phyloP scores from a whole-genome alignment of 2,888 invertebrate genomes.

The Vandiemenella viatica region DNA sequence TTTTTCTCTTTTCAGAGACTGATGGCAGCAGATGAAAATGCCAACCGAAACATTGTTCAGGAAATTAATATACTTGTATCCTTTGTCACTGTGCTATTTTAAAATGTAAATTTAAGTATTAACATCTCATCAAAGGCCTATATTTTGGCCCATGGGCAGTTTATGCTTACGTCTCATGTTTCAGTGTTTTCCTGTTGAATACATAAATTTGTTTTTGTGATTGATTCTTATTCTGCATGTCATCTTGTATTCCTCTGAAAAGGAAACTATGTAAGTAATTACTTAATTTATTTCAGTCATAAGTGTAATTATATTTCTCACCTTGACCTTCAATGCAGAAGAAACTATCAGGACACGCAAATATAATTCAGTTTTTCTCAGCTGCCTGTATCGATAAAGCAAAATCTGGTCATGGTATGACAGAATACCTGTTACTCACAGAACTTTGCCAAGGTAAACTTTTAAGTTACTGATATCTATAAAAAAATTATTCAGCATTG shows the following conservation, averaged over 20 bases:
- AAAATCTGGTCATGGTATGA: slow-evolving; percentile 63
- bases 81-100: too few species aligned
- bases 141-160: too few species aligned
- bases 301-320: background rate
- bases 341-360: slow-evolving; percentile 78
- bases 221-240: background rate
- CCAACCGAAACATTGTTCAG: slow-evolving; percentile 61
- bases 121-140: too few species aligned
- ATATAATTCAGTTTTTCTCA: slow-evolving; percentile 80
- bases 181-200: background rate
- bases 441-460: slow-evolving; percentile 73
- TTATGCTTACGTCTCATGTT: background rate
- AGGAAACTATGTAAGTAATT: background rate
- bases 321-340: slow-evolving; percentile 34
- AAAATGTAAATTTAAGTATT: background rate
- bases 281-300: background rate
- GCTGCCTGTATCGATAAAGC: slow-evolving; percentile 66
- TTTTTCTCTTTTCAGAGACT: slow-evolving; percentile 40
- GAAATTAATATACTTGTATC: slow-evolving; percentile 58
- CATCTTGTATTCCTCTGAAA: background rate
- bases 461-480: background rate
- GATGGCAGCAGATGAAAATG: slow-evolving; percentile 67
- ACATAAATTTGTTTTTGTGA: background rate
- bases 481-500: background rate
- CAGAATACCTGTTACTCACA: slow-evolving; percentile 81